Conservation (phyloP, 2,888 invertebrate species). For the Chirona hameri region DNA sequence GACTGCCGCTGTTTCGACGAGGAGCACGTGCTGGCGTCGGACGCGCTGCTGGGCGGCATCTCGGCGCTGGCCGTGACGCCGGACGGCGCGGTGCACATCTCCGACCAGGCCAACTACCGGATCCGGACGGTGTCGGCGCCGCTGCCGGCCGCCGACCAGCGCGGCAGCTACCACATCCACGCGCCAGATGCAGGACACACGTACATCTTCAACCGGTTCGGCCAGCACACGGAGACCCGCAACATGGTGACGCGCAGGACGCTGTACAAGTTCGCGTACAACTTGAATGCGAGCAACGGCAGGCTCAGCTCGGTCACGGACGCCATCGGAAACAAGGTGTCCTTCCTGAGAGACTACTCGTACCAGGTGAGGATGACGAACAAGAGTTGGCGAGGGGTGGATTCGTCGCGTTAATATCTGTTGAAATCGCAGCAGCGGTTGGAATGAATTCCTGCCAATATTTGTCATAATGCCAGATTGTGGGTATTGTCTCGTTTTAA, state of each 20-base stretch:
- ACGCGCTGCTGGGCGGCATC: conserved; percentile 90
- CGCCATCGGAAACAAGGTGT: conserved; percentile 65
- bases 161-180: conserved; percentile 87
- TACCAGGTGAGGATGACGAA: conserved; percentile 51
- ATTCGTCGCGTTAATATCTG: background rate
- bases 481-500: no score
- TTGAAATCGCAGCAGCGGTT: no score
- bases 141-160: conserved; percentile 43
- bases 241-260: conserved; percentile 94
- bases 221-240: conserved; percentile 89
- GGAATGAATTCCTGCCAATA: no score
- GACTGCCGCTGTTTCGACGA: conserved; percentile 81
- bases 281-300: conserved; percentile 93
- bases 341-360: conserved; percentile 50
- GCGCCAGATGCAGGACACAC: conserved; percentile 94
- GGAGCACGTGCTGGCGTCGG: conserved; percentile 84
- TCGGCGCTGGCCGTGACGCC: conserved; percentile 89
- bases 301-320: conserved; percentile 91
- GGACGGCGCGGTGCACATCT: conserved; percentile 89
- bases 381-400: conserved; percentile 51
- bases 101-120: conserved; percentile 72
- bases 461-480: no score
- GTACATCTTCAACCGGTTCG: conserved; percentile 88
- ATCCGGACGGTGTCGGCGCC: conserved; percentile 58
- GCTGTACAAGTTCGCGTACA: conserved; percentile 90